Base-by-base conservation (phyloP, 2,797 vertebrate genomes). In the Aphelocoma californica region DNA sequence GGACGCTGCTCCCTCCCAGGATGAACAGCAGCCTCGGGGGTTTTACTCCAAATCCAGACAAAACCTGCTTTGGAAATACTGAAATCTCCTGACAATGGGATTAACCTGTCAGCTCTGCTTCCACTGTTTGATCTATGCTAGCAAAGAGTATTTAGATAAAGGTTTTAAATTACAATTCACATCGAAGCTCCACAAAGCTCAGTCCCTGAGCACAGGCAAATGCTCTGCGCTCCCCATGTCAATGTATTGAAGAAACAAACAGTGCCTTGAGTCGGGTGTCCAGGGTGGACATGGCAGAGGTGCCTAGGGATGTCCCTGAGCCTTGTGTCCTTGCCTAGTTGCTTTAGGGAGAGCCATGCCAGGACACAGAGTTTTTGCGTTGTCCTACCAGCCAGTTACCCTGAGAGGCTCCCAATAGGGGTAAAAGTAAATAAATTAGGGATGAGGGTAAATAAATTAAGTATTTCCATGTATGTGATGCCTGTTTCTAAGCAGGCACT, bases 51-150 rank as follows among this genome's bases (percentile, higher is more conserved):
- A 81, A 88, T 66, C 28, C 74, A 69, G 57, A 56, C 13, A 84
- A 83, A 96, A 79, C 26, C 72, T 91, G 72, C 70, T 83, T 65
- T 86, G 58, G 58, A 91, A 91, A 82, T 64, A 62, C 36, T 50
- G 75, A 88, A 92, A 86, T 91, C 82, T 86, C 65, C 62, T 69
- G 45, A 65, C 81, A 78, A 40, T 80, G 79, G 45, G 84, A 93
- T 95, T 95, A 92, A 79, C 79, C 93, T 81, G 89, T 86, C 89
- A 93, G 75, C 28, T 92, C 21, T 2, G 40, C 61, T 94, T 83
- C 69, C 54, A 48, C 58, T 18, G 21, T 95, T 84, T 88, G 92
- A 90, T 86, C 85, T 81, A 21, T 44, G 80, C 70, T 60, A 66
- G 56, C 19, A 73, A 80, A 74, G 45, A 60, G 6, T 77, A 53